Evolutionary conservation across 2,888 invertebrate species (phyloP).

Genomic region (Trissoscelio sp.): DNA sequence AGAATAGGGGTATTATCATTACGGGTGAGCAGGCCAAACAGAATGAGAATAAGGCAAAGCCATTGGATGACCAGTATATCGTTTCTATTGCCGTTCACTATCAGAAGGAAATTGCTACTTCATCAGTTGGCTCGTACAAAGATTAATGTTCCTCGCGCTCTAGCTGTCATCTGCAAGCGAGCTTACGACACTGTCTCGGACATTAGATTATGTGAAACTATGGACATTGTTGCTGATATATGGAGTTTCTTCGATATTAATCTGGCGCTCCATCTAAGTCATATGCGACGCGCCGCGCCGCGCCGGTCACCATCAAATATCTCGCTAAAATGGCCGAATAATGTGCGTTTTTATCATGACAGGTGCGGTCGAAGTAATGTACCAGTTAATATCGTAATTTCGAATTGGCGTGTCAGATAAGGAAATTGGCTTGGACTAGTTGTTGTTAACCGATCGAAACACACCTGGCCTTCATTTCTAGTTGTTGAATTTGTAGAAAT

Average conservation of each 20-base stretch:
- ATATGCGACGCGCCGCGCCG: no score
- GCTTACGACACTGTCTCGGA: slow-evolving; percentile 67
- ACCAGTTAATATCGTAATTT: slow-evolving; percentile 57
- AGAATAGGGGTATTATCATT: slow-evolving; percentile 49
- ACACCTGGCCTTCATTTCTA: slow-evolving; percentile 33
- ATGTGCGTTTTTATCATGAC: slow-evolving; percentile 49
- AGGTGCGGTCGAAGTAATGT: slow-evolving; percentile 28
- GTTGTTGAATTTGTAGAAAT: not conserved
- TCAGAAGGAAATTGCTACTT: slow-evolving; percentile 82
- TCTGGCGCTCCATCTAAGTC: slow-evolving; percentile 53
- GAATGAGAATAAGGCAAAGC: slow-evolving; percentile 67
- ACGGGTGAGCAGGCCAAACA: slow-evolving; percentile 62
- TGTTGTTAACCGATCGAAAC: slow-evolving; percentile 24
- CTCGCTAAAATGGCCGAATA: slow-evolving; percentile 38
- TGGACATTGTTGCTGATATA: slow-evolving; percentile 66
- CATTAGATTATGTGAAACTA: slow-evolving; percentile 69
- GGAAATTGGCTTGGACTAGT: slow-evolving; percentile 38
- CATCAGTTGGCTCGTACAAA: slow-evolving; percentile 78
- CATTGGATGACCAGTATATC: slow-evolving; percentile 77
- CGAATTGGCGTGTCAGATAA: slow-evolving; percentile 60
- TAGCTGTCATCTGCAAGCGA: slow-evolving; percentile 69
- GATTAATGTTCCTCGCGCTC: slow-evolving; percentile 72
- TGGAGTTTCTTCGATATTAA: slow-evolving; percentile 64
- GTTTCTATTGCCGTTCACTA: slow-evolving; percentile 81
- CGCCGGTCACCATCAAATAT: slow-evolving; percentile 32